These are phyloP conservation scores for Choloepus hoffmanni DNA, from an alignment of 2,113 vertebrate species.

Conservation along the genomic window DNA sequence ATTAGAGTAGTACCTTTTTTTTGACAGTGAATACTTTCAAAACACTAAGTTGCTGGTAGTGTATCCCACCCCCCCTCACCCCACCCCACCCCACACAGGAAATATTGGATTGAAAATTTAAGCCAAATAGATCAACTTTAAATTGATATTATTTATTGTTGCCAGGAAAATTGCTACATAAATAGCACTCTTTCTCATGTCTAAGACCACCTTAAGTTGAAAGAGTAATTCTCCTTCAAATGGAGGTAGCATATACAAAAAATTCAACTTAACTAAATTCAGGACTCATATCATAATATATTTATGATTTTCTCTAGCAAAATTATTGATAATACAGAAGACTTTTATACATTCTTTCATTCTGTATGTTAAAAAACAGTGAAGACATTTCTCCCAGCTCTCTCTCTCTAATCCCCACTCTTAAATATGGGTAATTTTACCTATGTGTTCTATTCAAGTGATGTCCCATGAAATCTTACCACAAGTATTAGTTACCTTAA, in stretches of 20 bases:
- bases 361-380: neutral
- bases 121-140: neutral
- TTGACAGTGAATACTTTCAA: neutral
- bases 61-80: neutral
- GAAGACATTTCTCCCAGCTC: neutral
- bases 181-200: neutral
- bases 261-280: neutral
- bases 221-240: neutral
- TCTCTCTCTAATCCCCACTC: neutral
- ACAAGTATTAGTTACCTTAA: neutral
- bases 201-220: neutral
- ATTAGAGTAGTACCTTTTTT: neutral
- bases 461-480: neutral
- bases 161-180: neutral
- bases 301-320: neutral
- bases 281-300: neutral
- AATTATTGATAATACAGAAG: neutral
- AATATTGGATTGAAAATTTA: constrained; percentile 16
- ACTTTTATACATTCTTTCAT: neutral
- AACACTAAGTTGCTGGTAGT: constrained; percentile 11
- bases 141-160: neutral
- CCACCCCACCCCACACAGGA: neutral
- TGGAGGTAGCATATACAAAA: neutral
- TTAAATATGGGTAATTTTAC: neutral
- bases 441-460: neutral